These are phyloP conservation scores for Caiman crocodilus DNA, from an alignment of 2,797 vertebrate species.

Conservation along the genomic window DNA sequence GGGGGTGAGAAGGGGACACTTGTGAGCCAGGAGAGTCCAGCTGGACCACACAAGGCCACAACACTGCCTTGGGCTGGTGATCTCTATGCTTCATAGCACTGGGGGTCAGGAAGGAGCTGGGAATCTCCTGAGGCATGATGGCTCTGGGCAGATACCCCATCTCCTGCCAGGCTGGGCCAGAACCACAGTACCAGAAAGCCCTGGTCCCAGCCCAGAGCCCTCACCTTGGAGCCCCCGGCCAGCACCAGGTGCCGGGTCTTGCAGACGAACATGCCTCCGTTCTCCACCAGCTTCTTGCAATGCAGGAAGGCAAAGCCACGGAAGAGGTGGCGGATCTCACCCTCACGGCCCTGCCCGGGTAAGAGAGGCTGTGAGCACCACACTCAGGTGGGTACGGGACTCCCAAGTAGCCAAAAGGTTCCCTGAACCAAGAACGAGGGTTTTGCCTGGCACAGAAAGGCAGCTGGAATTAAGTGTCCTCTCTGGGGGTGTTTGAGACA, in stretches of 20 bases:
- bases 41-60: background rate
- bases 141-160: background rate
- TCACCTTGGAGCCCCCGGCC: constrained; percentile 94
- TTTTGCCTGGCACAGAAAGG: no score
- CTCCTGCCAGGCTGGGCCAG: background rate
- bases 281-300: constrained; percentile 97
- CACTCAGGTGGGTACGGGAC: no score
- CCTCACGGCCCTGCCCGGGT: constrained; percentile 88
- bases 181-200: background rate
- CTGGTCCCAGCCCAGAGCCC: background rate
- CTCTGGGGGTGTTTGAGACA: no score
- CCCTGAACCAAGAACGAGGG: no score
- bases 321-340: constrained; percentile 94
- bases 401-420: no score
- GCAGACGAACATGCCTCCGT: constrained; percentile 98
- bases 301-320: constrained; percentile 94
- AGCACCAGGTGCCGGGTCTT: constrained; percentile 93
- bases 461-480: no score
- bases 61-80: background rate
- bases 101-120: no score
- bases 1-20: no score
- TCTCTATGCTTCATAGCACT: background rate
- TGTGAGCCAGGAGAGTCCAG: no score
- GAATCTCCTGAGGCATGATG: no score
- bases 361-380: background rate